These are phyloP conservation scores for Onychorhynchus coronatus DNA, from an alignment of 2,113 vertebrate species.

Conservation along the genomic window DNA sequence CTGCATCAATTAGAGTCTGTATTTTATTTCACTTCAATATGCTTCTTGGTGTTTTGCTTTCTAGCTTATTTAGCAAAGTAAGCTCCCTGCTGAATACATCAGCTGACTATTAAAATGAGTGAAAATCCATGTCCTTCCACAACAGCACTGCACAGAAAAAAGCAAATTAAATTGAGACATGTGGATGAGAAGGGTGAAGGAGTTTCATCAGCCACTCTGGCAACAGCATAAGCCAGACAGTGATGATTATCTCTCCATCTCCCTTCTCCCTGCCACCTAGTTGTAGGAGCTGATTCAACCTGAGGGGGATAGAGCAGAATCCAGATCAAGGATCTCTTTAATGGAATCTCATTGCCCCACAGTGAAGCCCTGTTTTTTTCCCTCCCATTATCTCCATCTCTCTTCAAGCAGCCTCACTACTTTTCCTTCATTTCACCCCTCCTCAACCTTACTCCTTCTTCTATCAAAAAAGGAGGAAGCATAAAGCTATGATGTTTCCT, in stretches of 20 bases:
- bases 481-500: not conserved
- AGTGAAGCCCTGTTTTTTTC: not conserved
- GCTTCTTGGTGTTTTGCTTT: conserved; percentile 47
- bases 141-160: not conserved
- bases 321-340: not conserved
- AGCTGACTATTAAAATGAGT: conserved; percentile 37
- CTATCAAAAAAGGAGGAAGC: not conserved
- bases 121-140: conserved; percentile 9
- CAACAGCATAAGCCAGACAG: not conserved
- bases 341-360: not conserved
- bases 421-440: not conserved
- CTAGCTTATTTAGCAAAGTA: conserved; percentile 49
- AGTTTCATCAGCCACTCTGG: not conserved
- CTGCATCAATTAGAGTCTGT: not conserved
- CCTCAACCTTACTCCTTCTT: not conserved
- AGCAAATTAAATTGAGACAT: not conserved
- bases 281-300: not conserved
- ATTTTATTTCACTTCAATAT: conserved; percentile 55
- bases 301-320: not conserved
- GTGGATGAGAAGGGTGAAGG: not conserved
- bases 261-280: not conserved
- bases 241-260: not conserved
- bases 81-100: conserved; percentile 17
- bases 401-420: not conserved
- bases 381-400: not conserved